These are phyloP conservation scores for Aphis craccivora DNA, from an alignment of 1,140 invertebrate genomes.

Conservation along the genomic window DNA sequence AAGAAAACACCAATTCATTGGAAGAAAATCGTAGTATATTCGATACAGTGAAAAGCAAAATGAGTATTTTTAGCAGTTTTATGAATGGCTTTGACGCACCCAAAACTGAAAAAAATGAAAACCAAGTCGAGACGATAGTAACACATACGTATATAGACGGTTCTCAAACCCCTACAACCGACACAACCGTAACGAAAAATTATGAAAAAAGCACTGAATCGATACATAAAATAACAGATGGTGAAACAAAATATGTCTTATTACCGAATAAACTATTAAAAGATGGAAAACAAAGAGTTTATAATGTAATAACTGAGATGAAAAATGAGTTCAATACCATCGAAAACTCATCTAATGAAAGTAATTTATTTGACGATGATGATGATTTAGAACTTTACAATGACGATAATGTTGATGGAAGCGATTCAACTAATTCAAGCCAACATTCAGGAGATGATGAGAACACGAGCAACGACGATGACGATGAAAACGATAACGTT, in stretches of 20 bases:
- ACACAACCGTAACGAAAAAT: not conserved
- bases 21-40: not conserved
- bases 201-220: not conserved
- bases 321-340: not conserved
- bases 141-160: not conserved
- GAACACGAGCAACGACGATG: not conserved
- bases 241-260: not conserved
- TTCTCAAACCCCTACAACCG: not conserved
- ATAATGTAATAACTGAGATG: not conserved
- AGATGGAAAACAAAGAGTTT: not conserved
- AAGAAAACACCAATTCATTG: not conserved
- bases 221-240: not conserved
- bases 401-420: not conserved
- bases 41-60: not conserved
- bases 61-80: not conserved
- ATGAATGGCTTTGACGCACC: not conserved
- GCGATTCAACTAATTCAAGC: not conserved
- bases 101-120: not conserved
- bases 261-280: not conserved
- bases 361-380: not conserved
- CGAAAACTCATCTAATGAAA: not conserved
- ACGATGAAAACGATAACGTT: not conserved
- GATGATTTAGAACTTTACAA: not conserved
- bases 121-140: not conserved
- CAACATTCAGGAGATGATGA: too few relatives aligned